These are phyloP conservation scores for Caenorhabditis inopinata DNA, from an alignment of 1,140 invertebrate genomes.

Conservation along the genomic window DNA sequence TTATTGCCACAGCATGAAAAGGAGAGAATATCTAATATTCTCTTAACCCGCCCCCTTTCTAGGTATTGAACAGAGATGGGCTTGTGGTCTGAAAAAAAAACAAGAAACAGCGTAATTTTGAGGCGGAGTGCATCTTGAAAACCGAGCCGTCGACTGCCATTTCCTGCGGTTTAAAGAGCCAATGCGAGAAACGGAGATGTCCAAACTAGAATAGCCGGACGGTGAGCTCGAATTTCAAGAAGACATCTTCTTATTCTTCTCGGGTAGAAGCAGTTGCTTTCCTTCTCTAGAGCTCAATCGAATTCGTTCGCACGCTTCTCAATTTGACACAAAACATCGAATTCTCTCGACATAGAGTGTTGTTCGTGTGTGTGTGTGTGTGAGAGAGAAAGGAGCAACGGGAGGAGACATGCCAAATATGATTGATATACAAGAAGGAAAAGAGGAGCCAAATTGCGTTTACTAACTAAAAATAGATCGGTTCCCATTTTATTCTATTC, in stretches of 20 bases:
- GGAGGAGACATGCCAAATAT: neutral
- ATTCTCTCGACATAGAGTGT: neutral
- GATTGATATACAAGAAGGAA: neutral
- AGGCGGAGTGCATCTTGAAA: neutral
- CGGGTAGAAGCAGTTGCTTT: neutral
- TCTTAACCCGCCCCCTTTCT: too few relatives aligned
- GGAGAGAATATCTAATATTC: too few relatives aligned
- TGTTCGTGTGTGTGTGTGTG: too few relatives aligned
- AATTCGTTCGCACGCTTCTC: constrained; percentile 33
- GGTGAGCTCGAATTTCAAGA: constrained; percentile 23
- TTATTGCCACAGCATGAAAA: neutral
- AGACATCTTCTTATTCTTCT: neutral
- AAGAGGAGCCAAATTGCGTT: constrained; percentile 24
- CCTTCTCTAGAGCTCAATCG: neutral
- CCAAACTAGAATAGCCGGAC: neutral
- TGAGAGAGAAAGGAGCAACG: neutral
- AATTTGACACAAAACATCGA: constrained; percentile 33
- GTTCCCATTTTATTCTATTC: neutral
- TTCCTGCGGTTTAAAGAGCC: neutral
- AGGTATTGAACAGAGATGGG: too few relatives aligned
- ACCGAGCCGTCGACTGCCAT: neutral
- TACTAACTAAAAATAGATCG: constrained; percentile 26
- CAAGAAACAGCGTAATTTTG: neutral
- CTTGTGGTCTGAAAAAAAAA: neutral
- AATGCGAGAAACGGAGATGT: neutral